Evolutionary conservation across 2,797 vertebrate species (phyloP), one percentile per base, ranked within the genome.

Genomic region (Alfaro cultratus): DNA sequence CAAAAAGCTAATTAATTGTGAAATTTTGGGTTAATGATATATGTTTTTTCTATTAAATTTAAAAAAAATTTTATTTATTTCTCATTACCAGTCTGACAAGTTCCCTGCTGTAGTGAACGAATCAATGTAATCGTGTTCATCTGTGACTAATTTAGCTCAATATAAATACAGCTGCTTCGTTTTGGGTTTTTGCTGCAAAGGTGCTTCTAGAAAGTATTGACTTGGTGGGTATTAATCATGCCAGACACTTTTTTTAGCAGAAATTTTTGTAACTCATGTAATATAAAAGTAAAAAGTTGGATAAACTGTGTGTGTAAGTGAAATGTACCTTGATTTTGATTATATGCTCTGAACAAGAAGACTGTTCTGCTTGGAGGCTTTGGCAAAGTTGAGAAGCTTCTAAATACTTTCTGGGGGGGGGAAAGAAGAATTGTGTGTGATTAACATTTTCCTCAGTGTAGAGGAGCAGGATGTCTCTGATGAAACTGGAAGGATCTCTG

Each of bases 311-410:
- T 57, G 31, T 55, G 31, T 51, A 12, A 68, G 3, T 68, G 5
- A 43, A 70, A 16, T 89, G 55, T 89, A 99, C 98, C 97, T 97
- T 98, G 55, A 99, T 96, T 93, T 96, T 98, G 89, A 97, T 94
- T 26, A 97, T 94, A 34, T 96, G 96, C 55, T 97, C 97, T 0
- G 94, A 89, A 88, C 93, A 95, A 31, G 92, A 86, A 3, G 95
- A 95, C 47, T 98, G 97, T n/a, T 91, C 93, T 43, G 95, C 94
- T 93, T 99, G 97, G 18, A 99, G 91, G 0, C 85, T 95, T 87
- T 97, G 96, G 77, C 95, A 96, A 80, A 95, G 96, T 89, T 98
- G 95, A 82, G 81, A 95, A 55, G 96, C 90, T 75, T 99, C 98
- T 84, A 97, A 96, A 91, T 96, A 95, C 86, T 98, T 98, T 83